Percentiles rank a stretch among this genome's conserved stretches.
Conservation (phyloP, 2,888 invertebrate species). For the Diaprepes abbreviatus region DNA sequence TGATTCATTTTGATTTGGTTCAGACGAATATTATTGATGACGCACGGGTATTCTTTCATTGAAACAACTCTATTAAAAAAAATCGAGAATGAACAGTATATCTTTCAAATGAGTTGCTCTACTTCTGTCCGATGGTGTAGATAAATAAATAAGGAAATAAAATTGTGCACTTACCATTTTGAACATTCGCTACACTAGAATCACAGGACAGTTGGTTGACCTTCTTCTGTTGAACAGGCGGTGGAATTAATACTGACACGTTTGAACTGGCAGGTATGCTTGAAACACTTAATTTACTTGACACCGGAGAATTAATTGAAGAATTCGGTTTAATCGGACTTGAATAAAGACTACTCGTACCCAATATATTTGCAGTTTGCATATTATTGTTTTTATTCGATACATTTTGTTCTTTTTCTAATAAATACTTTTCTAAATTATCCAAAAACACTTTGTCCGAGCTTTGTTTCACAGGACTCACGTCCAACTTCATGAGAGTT, state of each 20-base stretch:
- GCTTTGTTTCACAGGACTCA: conserved; percentile 49
- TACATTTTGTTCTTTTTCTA: conserved; percentile 53
- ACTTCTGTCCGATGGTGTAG: no score
- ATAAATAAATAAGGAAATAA: neutral
- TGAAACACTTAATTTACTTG: neutral
- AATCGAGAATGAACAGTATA: no score
- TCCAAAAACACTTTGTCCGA: conserved; percentile 71
- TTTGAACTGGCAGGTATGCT: conserved; percentile 8
- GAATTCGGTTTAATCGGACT: neutral
- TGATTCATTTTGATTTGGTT: no score
- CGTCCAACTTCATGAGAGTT: conserved; percentile 51
- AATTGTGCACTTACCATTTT: conserved; percentile 58
- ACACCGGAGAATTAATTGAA: neutral
- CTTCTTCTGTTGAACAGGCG: neutral
- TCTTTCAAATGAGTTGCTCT: no score
- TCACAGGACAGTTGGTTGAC: neutral
- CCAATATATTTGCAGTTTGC: neutral
- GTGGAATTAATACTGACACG: conserved; percentile 25
- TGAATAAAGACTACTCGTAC: neutral
- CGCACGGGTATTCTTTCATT: no score
- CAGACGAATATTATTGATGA: no score
- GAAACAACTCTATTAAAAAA: no score
- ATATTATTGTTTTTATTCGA: conserved; percentile 64
- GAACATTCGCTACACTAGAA: conserved; percentile 61
- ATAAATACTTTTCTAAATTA: conserved; percentile 76